Evolutionary conservation across 1,140 invertebrate genomes (phyloP).

Genomic region (Drosophila serrata): DNA sequence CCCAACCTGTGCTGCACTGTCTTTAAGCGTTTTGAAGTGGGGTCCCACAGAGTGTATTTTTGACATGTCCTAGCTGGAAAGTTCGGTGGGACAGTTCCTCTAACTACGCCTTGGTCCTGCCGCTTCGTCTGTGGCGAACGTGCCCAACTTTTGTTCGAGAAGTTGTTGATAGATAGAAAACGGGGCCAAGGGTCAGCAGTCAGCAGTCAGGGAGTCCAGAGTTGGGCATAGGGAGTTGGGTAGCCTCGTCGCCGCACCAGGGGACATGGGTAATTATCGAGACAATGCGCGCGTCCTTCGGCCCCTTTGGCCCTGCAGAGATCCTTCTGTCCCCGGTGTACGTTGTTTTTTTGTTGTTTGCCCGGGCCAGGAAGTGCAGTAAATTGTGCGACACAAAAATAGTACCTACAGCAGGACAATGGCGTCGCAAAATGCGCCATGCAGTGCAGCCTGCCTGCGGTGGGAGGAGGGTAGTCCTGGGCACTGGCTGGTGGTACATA

Average conservation of each 20-base stretch:
- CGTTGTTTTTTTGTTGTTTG: conserved; percentile 55
- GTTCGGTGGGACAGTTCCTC: conserved; percentile 2
- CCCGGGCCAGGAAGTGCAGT: conserved; percentile 69
- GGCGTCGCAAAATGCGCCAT: conserved; percentile 75
- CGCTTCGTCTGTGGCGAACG: conserved; percentile 47
- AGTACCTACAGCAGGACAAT: conserved; percentile 74
- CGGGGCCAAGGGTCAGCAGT: conserved; percentile 60
- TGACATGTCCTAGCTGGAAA: conserved; percentile 44
- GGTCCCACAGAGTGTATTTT: conserved; percentile 37
- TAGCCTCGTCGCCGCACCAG: conserved; percentile 38
- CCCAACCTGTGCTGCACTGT: conserved; percentile 16
- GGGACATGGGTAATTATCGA: conserved; percentile 79
- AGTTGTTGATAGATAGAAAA: conserved; percentile 72
- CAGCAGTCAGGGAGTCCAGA: conserved; percentile 6
- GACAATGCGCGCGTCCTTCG: conserved; percentile 57
- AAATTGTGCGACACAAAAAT: conserved; percentile 80
- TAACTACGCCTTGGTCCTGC: conserved; percentile 6
- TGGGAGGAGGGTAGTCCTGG: conserved; percentile 2
- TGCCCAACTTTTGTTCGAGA: conserved; percentile 60
- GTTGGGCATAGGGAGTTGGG: conserved; percentile 14
- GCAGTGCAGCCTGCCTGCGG: conserved; percentile 44
- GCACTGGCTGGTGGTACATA: neutral
- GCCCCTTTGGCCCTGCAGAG: conserved; percentile 2
- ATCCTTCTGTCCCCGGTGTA: conserved; percentile 35
- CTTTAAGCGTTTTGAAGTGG: conserved; percentile 44